Percentiles rank a stretch among this genome's conserved stretches.
Conservation (phyloP, 2,888 invertebrate species). For the Clitarchus hookeri region DNA sequence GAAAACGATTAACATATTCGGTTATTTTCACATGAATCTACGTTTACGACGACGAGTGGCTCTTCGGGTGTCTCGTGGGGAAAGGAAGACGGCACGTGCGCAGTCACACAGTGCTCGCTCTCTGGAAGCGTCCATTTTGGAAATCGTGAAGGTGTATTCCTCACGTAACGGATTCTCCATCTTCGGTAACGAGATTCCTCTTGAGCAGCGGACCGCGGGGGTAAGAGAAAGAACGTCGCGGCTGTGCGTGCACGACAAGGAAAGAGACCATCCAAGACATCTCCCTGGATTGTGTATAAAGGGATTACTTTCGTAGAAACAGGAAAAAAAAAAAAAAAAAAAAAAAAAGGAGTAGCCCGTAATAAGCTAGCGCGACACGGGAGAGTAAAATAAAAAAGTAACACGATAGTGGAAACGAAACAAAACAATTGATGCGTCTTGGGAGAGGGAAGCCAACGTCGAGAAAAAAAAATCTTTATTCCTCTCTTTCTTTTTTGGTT, state of each 20-base stretch:
- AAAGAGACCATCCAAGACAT: neutral
- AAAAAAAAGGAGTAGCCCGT: neutral
- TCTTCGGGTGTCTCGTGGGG: no score
- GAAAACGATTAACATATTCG: no score
- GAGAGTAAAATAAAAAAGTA: neutral
- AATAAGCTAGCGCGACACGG: neutral
- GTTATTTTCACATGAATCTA: no score
- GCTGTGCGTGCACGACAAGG: neutral
- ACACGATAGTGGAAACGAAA: neutral
- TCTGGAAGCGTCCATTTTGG: neutral
- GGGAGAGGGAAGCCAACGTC: neutral
- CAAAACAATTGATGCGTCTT: conserved; percentile 14
- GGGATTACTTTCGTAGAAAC: neutral
- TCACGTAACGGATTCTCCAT: neutral
- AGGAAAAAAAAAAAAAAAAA: neutral
- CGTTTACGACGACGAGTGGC: no score
- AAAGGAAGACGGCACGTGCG: no score
- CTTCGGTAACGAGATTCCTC: neutral
- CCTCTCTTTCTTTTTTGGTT: neutral
- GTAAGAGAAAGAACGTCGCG: neutral
- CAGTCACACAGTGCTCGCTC: neutral
- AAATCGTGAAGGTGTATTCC: neutral
- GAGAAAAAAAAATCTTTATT: neutral
- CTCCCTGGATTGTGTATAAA: neutral
- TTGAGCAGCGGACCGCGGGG: neutral